These are phyloP conservation scores for Diadromus collaris DNA, from an alignment of 2,888 invertebrate species.

Conservation along the genomic window DNA sequence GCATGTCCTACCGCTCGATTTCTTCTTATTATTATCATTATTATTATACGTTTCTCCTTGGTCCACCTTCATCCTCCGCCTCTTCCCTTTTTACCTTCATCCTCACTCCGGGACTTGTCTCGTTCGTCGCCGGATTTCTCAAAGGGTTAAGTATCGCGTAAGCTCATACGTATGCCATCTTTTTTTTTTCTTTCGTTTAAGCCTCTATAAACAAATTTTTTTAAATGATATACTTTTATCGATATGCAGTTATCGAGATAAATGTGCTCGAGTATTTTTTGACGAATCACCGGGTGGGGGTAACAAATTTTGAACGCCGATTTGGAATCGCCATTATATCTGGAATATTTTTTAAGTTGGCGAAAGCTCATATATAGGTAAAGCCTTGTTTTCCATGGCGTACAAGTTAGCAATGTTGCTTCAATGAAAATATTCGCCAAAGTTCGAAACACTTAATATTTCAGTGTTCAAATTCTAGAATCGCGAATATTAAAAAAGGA, in stretches of 20 bases:
- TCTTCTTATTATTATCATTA: slow-evolving; percentile 59
- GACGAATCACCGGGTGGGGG: too few relatives aligned
- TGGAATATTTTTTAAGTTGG: too few relatives aligned
- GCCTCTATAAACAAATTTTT: not conserved
- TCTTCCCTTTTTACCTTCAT: not conserved
- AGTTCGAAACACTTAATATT: too few relatives aligned
- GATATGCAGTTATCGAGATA: not conserved
- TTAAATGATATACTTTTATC: not conserved
- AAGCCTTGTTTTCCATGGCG: too few relatives aligned
- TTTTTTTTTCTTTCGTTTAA: not conserved
- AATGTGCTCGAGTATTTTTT: not conserved
- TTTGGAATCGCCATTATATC: too few relatives aligned
- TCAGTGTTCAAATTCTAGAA: too few relatives aligned
- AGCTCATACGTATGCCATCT: not conserved
- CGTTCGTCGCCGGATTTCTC: not conserved
- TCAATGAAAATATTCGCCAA: too few relatives aligned
- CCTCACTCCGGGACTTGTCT: not conserved
- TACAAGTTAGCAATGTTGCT: too few relatives aligned
- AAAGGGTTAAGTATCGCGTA: not conserved
- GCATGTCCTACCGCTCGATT: slow-evolving; percentile 55
- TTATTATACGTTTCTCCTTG: slow-evolving; percentile 12
- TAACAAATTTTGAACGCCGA: too few relatives aligned
- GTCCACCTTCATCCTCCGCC: not conserved
- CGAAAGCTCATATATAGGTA: too few relatives aligned
- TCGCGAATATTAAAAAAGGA: too few relatives aligned